Evolutionary conservation across 1,140 invertebrate genomes (phyloP), one percentile per base, ranked within the genome.

Genomic region (Aphelenchoides avenae): DNA sequence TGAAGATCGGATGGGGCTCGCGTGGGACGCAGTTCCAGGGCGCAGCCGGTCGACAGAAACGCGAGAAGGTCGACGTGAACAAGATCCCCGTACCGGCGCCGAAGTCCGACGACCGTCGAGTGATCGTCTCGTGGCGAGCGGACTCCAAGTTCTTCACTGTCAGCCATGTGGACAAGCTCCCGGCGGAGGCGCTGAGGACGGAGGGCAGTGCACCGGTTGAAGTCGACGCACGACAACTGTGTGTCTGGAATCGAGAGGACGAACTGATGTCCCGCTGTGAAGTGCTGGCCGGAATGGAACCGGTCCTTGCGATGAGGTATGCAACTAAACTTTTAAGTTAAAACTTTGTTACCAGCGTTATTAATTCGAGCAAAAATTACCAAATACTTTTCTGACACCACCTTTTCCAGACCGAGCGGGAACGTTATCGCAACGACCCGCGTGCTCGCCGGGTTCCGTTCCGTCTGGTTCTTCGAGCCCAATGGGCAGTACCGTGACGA

Each of bases 1-100:
- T 92, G 3, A 89, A 85, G 64, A 86, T 91, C 57, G 90, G 91
- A 26, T 94, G 90, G 91, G 91, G 91, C 0, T 89, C 87, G 59
- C 92, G 91, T 75, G 88, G 91, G 79, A 94, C 91, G 5, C 90
- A 93, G 66, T 95, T 94, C 78, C 89, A 93, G 80, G 90, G 91
- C 2, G 86, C 86, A 1, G 86, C 84, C 72, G 89, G 89, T 6
- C 91, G 91, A 79, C 78, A 83, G 58, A 87, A 87, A 30, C 86
- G 86, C 11, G 83, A 83, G 75, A 43, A 62, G 26, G 72, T 76
- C 49, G 56, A 61, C 40, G 52, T 63, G 20, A 52, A 72, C 34
- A 83, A 82, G 75, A 43, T 66, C 15, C 75, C 78, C 48, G 46
- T 56, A 33, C 62, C 66, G 33, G 64, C 78, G 36, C 24, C 42